Evolutionary conservation across 2,888 invertebrate genomes (phyloP).

Genomic region (Drosophila limbata): DNA sequence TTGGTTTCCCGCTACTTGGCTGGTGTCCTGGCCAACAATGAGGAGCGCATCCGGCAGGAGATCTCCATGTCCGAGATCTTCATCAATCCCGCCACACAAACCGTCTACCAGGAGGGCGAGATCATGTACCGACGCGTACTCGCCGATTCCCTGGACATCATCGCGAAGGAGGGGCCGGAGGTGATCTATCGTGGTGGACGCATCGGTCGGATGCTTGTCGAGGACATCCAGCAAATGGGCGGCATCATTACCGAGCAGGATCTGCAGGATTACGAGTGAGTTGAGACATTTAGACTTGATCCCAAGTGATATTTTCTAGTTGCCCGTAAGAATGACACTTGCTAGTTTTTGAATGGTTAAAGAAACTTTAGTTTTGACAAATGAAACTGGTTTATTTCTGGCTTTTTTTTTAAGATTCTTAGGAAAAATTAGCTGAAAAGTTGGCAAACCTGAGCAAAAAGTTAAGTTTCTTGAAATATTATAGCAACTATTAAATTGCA

Average conservation of each 20-base stretch:
- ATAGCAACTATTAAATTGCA: too few relatives aligned
- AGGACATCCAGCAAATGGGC: conserved; percentile 89
- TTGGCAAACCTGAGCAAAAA: too few relatives aligned
- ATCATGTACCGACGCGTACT: conserved; percentile 88
- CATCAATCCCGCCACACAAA: conserved; percentile 87
- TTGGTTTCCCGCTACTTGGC: conserved; percentile 89
- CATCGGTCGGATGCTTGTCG: conserved; percentile 86
- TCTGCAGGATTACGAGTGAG: conserved; percentile 90
- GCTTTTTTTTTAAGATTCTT: too few relatives aligned
- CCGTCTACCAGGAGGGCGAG: conserved; percentile 87
- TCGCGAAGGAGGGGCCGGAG: conserved; percentile 89
- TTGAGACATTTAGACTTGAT: background rate
- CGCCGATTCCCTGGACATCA: conserved; percentile 89
- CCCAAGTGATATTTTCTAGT: background rate
- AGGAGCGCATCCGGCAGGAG: conserved; percentile 87
- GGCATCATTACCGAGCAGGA: conserved; percentile 93
- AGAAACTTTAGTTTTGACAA: background rate
- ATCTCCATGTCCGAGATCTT: conserved; percentile 88
- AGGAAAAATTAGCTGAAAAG: too few relatives aligned
- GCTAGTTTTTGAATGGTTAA: background rate
- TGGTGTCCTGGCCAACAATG: conserved; percentile 86
- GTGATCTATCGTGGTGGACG: conserved; percentile 93
- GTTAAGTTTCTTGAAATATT: too few relatives aligned
- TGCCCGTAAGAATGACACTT: background rate
- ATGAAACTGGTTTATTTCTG: too few relatives aligned